A percentile compares a stretch with the other conserved stretches of the same genome.
These are phyloP conservation scores for Tineola bisselliella DNA, from an alignment of 2,888 invertebrate species.

Conservation along the genomic window DNA sequence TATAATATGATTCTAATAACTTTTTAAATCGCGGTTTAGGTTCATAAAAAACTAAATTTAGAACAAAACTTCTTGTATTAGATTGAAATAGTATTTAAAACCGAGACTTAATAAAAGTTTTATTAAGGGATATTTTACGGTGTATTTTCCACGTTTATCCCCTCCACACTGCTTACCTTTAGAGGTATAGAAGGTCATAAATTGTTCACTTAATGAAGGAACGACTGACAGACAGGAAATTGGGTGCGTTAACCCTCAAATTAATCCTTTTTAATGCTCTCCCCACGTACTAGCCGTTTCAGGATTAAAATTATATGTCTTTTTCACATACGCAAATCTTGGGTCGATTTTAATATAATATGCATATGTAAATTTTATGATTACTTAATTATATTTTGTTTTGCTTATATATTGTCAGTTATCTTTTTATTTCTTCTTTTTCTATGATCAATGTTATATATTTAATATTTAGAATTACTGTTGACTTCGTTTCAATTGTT, in stretches of 20 bases:
- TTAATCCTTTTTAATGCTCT: conserved; percentile 18
- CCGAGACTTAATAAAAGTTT: not conserved
- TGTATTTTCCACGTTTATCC: not conserved
- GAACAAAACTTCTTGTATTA: not conserved
- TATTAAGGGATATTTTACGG: not conserved
- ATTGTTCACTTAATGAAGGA: conserved; percentile 21
- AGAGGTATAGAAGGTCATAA: conserved; percentile 16
- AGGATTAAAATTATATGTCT: not conserved
- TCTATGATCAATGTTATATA: too few relatives aligned
- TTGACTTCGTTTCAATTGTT: too few relatives aligned
- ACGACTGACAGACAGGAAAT: conserved; percentile 23
- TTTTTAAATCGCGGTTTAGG: not conserved
- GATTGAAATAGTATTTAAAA: not conserved
- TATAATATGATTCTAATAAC: not conserved
- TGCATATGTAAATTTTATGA: not conserved
- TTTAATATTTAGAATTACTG: too few relatives aligned
- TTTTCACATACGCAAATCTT: not conserved
- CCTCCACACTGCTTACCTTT: not conserved
- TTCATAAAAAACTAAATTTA: not conserved
- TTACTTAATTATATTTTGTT: not conserved
- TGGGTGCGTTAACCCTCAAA: conserved; percentile 20
- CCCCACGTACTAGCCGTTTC: not conserved
- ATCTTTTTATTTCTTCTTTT: too few relatives aligned
- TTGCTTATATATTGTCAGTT: too few relatives aligned
- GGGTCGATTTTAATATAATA: not conserved